Conservation (phyloP, 2,888 invertebrate species). For the Microplitis deprimator region DNA sequence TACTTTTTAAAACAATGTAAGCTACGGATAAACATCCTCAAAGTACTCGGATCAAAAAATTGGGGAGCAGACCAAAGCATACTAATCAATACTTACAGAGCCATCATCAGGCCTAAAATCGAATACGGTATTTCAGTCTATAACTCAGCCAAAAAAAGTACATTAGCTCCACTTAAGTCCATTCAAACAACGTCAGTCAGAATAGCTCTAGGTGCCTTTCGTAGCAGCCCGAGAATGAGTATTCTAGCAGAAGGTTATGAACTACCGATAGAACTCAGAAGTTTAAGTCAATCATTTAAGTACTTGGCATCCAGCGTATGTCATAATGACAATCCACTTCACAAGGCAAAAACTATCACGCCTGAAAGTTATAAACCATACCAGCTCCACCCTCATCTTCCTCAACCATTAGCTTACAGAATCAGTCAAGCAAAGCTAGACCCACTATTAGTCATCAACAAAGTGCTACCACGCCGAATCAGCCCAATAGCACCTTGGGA, state of each 20-base stretch:
- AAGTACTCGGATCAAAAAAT: constrained; percentile 34
- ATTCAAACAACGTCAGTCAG: constrained; percentile 41
- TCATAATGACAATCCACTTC: too few relatives aligned
- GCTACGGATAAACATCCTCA: constrained; percentile 42
- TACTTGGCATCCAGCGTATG: too few relatives aligned
- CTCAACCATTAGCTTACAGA: background rate
- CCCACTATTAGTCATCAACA: background rate
- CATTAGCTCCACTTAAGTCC: constrained; percentile 36
- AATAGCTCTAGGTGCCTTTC: constrained; percentile 42
- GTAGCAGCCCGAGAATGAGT: constrained; percentile 42
- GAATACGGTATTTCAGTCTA: constrained; percentile 51
- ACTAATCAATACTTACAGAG: constrained; percentile 33
- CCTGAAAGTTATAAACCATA: constrained; percentile 1
- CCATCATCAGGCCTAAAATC: constrained; percentile 42
- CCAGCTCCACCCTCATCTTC: background rate
- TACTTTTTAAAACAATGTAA: constrained; percentile 33
- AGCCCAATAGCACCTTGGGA: background rate
- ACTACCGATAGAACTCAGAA: constrained; percentile 31
- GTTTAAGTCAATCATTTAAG: background rate
- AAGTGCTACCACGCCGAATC: constrained; percentile 4
- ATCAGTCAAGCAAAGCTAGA: background rate
- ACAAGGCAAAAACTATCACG: constrained; percentile 7
- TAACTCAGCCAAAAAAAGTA: constrained; percentile 34
- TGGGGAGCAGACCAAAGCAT: constrained; percentile 41
- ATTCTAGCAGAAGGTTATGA: constrained; percentile 38